phyloP scores from a whole-genome alignment of 2,888 invertebrate genomes.

The Noctua janthe region DNA sequence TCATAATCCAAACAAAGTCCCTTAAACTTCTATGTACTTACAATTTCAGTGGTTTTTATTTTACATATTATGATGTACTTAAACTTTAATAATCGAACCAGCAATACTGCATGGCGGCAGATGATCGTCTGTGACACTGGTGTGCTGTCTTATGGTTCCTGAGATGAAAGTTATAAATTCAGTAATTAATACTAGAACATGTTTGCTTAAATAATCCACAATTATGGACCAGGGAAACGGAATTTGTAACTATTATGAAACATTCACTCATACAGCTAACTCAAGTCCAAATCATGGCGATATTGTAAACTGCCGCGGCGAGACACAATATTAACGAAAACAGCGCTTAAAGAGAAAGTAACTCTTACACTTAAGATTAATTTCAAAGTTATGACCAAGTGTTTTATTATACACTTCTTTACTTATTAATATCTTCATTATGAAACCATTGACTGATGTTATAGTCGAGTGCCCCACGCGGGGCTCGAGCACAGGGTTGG shows the following conservation, averaged over 20 bases:
- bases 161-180: too few relatives aligned
- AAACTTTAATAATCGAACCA: too few relatives aligned
- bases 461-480: background rate
- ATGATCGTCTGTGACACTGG: too few relatives aligned
- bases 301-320: background rate
- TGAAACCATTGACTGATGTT: background rate
- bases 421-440: background rate
- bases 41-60: too few relatives aligned
- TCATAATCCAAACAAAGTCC: too few relatives aligned
- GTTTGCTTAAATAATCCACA: background rate
- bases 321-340: conserved; percentile 13
- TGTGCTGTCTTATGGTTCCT: too few relatives aligned
- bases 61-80: too few relatives aligned
- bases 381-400: conserved; percentile 27
- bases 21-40: too few relatives aligned
- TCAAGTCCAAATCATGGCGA: background rate
- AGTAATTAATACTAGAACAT: background rate
- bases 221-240: background rate
- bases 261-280: conserved; percentile 3
- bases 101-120: too few relatives aligned
- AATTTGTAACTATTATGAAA: background rate
- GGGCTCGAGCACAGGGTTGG: background rate
- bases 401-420: background rate
- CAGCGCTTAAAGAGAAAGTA: conserved; percentile 35
- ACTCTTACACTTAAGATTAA: conserved; percentile 13